Base-by-base conservation (phyloP, 2,888 invertebrate genomes). In the Platycnemis pennipes region DNA sequence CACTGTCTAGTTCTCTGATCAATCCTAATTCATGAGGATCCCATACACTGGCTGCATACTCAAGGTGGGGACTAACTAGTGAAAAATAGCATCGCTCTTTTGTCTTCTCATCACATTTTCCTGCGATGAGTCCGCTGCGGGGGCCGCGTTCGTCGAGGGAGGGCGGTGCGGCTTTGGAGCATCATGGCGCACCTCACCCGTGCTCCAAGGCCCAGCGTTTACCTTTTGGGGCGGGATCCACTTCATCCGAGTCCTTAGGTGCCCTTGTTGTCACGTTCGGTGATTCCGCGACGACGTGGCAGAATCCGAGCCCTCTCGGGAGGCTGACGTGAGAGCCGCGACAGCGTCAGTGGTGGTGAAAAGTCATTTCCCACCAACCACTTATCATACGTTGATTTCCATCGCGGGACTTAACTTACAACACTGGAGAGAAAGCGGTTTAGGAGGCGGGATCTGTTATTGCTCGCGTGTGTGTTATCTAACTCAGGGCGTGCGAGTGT, bases 361-460 rank as follows among this genome's bases (percentile, higher is more conserved):
- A 16, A 37, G 13, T 77, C 37, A 77, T 77, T 77, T 77, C 16
- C 77, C 77, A 77, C 77, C 4, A 31, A 37, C 77, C 77, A 77
- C 77, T 37, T 77, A 77, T 77, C 77, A 77, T 37, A 13, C n/a
- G 77, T 37, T 77, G 77, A 77, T 37, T 77, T 77, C 77, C 77
- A 77, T 77, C 77, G 77, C 77, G 77, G 37, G 63, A 63, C 26
- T n/a, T 26, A 37, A 26, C 37, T 77, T 77, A 77, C 77, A 31
- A 77, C 77, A 77, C 77, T 69, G 31, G 69, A 7, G 77, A 77
- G 77, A 77, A 77, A 77, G 77, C 77, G 77, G 77, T 77, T 77
- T 8, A 11, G 77, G 77, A 16, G 77, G 37, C 13, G 77, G 31
- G 77, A 37, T 37, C 31, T n/a, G n/a, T 63, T n/a, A 7, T 63